Evolutionary conservation across 2,113 vertebrate species (phyloP).

Genomic region (Haplochromis vanheusdeni): DNA sequence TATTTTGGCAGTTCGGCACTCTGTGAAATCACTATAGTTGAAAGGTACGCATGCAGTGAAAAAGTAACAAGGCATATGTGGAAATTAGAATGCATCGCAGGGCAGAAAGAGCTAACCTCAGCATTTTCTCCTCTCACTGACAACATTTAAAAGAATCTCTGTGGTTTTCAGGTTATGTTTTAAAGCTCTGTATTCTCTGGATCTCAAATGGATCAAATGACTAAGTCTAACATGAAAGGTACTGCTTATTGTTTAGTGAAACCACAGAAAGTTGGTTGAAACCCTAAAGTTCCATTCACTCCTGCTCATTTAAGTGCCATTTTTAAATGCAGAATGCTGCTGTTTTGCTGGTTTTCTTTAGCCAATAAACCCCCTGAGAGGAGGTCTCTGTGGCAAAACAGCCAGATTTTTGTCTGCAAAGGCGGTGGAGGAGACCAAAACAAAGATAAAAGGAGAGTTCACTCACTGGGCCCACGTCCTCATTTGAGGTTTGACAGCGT

Average conservation of each 20-base stretch:
- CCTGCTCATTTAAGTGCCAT: not conserved
- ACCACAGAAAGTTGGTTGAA: not conserved
- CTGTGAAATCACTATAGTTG: not conserved
- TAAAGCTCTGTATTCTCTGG: not conserved
- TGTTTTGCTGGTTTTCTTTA: not conserved
- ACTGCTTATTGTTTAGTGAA: not conserved
- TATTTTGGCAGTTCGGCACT: slow-evolving; percentile 28
- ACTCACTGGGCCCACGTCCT: not conserved
- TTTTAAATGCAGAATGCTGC: not conserved
- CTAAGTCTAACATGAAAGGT: not conserved
- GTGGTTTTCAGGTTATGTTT: not conserved
- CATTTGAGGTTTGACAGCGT: not conserved
- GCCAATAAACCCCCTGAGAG: not conserved
- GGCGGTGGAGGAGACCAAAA: not conserved
- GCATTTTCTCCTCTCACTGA: not conserved
- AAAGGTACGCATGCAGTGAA: not conserved
- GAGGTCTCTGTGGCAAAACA: not conserved
- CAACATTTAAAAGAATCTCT: not conserved
- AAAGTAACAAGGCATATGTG: not conserved
- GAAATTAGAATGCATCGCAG: not conserved
- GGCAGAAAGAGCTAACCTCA: not conserved
- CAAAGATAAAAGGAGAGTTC: not conserved
- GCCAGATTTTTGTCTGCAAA: not conserved
- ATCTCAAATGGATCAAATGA: not conserved
- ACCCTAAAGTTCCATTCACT: not conserved